A percentile compares a stretch with the other conserved stretches of the same genome.
phyloP scores from a whole-genome alignment of 2,888 invertebrate genomes.

The Apeira syringaria region DNA sequence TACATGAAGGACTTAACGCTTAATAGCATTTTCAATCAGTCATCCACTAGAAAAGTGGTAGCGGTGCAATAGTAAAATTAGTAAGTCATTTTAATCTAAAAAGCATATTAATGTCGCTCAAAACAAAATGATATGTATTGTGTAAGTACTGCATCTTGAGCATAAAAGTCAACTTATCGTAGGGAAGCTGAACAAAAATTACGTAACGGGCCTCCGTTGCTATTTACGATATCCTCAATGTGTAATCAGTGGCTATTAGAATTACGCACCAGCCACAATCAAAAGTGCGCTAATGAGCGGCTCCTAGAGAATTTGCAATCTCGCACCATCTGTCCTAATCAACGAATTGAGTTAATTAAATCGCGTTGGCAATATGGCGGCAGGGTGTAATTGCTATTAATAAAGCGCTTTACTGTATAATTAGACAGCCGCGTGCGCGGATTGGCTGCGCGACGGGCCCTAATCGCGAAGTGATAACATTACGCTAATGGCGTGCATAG shows the following conservation, averaged over 20 bases:
- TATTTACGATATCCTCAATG: slow-evolving; percentile 12
- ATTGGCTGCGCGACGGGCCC: slow-evolving; percentile 71
- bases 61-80: no score
- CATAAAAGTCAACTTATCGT: no score
- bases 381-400: slow-evolving; percentile 81
- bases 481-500: slow-evolving; percentile 67
- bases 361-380: slow-evolving; percentile 80
- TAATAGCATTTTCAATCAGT: no score
- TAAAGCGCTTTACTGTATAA: slow-evolving; percentile 82
- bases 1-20: no score
- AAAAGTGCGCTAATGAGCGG: slow-evolving; percentile 67
- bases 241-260: slow-evolving; percentile 16
- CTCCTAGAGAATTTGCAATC: slow-evolving; percentile 63
- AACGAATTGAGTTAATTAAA: slow-evolving; percentile 82
- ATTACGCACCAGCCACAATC: slow-evolving; percentile 31
- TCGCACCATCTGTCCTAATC: slow-evolving; percentile 81
- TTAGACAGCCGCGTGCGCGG: slow-evolving; percentile 70
- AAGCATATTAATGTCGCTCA: no score
- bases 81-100: no score
- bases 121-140: no score
- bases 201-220: not conserved
- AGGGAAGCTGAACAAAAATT: not conserved
- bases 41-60: no score
- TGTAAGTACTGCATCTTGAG: no score
- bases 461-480: slow-evolving; percentile 81